Conservation (phyloP, 2,797 vertebrate genomes). For the Muscicapa comitata region DNA sequence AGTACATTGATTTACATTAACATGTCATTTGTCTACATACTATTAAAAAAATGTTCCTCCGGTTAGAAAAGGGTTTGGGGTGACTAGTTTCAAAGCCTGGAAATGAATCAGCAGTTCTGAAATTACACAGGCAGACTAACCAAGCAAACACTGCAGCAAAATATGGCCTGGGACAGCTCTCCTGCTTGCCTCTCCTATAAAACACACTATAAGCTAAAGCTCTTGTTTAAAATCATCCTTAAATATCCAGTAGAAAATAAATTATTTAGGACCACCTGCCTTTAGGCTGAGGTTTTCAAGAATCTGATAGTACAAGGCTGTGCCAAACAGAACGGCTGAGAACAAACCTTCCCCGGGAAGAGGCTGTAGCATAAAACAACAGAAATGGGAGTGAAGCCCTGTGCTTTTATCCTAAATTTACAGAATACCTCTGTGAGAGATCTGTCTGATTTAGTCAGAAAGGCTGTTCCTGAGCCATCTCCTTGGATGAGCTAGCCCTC, state of each 20-base stretch:
- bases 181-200: not conserved
- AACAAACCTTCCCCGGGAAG: not conserved
- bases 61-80: conserved; percentile 20
- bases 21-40: conserved; percentile 46
- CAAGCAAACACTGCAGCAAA: not conserved
- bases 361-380: not conserved
- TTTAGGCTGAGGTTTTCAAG: not conserved
- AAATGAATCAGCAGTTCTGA: conserved; percentile 66
- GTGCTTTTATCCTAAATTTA: not conserved
- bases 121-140: not conserved
- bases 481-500: not conserved
- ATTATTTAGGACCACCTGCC: not conserved
- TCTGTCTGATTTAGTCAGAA: not conserved
- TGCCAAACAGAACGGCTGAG: not conserved
- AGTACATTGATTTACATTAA: conserved; percentile 57
- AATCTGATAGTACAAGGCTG: not conserved
- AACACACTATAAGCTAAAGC: not conserved
- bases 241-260: not conserved
- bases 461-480: not conserved
- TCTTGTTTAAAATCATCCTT: not conserved
- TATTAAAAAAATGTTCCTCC: conserved; percentile 38
- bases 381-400: not conserved
- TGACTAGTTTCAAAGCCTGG: conserved; percentile 26
- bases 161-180: not conserved
- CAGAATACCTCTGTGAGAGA: not conserved